Base-by-base conservation (phyloP, 2,113 vertebrate genomes). In the Ctenomys sociabilis region DNA sequence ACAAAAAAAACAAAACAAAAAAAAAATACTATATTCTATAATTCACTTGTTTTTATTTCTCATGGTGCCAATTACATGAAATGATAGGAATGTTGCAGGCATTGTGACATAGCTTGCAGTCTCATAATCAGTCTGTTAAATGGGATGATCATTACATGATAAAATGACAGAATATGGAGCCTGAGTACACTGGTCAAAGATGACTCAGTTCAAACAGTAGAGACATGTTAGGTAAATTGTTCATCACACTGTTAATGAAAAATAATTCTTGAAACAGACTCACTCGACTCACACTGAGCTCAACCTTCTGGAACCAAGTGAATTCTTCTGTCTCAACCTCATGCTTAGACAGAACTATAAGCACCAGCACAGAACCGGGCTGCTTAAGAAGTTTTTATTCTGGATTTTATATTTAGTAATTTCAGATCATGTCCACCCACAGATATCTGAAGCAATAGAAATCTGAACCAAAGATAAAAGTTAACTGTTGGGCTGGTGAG, bases 291-390 rank as follows among this genome's bases (percentile, higher is more conserved):
- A 68, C 1, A 4, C 7, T 35, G 9, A 7, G n/a, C 8, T 54
- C 6, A 0, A 78, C 28, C 5, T 43, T 11, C 6, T 21, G 30
- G 21, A 80, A 68, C 14, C 19, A 83, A 43, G 64, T 26, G 24
- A 14, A 17, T 35, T 8, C 45, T 35, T 63, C 8, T 35, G n/a
- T 19, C n/a, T 54, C 26, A 43, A 0, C 21, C 0, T 86, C 63
- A 73, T 35, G 21, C 4, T 16, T 43, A n/a, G 8, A 6, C 43
- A 6, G 22, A 40, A 7, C 12, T 19, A 8, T 8, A 22, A n/a
- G 21, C 21, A 10, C 16, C 3, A 16, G 1, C 1, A 57, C 14
- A 26, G 12, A 28, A 40, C 19, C 4, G 7, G 13, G 49, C 4
- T 52, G 4, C 10, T 49, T 68, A 24, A 35, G 9, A 49, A 12